Percentiles rank a stretch among this genome's conserved stretches.
Conservation (phyloP, 2,113 vertebrate genomes). For the Anhinga anhinga region DNA sequence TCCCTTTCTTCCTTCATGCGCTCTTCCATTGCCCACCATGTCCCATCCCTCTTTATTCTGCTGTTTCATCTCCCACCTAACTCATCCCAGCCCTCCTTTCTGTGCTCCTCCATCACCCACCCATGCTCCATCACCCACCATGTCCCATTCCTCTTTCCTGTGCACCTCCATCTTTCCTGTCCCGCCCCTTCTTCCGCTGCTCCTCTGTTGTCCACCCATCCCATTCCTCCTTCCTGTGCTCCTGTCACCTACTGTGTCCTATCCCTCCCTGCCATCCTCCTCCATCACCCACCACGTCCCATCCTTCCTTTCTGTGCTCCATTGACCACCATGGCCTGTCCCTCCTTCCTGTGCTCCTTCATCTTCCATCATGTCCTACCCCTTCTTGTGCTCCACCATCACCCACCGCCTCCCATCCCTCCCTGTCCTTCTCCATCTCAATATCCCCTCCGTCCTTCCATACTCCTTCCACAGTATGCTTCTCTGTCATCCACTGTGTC, state of each 20-base stretch:
- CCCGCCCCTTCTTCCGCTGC: not conserved
- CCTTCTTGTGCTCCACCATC: not conserved
- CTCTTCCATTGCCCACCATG: not conserved
- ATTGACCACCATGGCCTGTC: not conserved
- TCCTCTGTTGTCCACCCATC: not conserved
- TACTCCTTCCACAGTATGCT: not conserved
- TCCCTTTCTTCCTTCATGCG: not conserved
- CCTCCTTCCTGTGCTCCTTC: not conserved
- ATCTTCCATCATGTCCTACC: not conserved
- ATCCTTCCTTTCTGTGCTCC: not conserved
- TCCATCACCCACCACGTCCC: not conserved
- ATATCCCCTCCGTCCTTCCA: not conserved
- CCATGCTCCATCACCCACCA: not conserved
- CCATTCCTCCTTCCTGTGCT: not conserved
- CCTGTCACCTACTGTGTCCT: not conserved
- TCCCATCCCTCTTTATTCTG: not conserved
- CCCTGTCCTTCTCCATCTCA: not conserved
- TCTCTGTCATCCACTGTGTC: not conserved
- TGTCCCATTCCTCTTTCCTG: not conserved
- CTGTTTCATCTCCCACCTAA: not conserved
- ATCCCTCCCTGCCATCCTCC: not conserved
- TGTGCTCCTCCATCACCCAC: not conserved
- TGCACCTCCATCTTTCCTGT: not conserved
- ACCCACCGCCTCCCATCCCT: not conserved
- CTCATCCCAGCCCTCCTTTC: not conserved